Evolutionary conservation across 2,888 invertebrate genomes (phyloP).

Genomic region (Agonopterix alstromeriana): DNA sequence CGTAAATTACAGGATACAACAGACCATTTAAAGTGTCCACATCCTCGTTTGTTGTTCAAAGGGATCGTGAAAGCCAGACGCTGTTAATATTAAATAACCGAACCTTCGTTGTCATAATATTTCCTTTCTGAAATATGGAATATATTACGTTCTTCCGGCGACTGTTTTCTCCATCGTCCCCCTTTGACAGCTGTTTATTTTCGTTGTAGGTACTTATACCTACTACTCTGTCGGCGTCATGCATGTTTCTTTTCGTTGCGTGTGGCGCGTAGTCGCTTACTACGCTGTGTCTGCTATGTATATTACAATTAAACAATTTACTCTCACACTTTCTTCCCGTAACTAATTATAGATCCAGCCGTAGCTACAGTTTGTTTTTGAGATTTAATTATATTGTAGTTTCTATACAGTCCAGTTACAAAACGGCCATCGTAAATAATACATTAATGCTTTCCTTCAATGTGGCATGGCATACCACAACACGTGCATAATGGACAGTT

Average conservation of each 20-base stretch:
- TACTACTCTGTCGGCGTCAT: conserved; percentile 17
- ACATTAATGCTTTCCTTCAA: neutral
- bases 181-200: conserved; percentile 46
- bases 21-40: neutral
- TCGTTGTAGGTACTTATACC: conserved; percentile 16
- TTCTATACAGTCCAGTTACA: neutral
- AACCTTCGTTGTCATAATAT: conserved; percentile 26
- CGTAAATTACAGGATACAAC: neutral
- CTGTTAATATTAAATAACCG: conserved; percentile 6
- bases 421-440: conserved; percentile 5
- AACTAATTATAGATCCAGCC: conserved; percentile 42
- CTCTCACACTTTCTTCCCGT: conserved; percentile 58
- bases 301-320: conserved; percentile 62
- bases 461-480: neutral
- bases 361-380: conserved; percentile 37
- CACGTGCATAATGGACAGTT: conserved; percentile 9
- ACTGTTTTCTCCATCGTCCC: conserved; percentile 29
- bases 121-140: conserved; percentile 25
- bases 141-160: conserved; percentile 36
- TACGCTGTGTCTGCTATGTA: conserved; percentile 33
- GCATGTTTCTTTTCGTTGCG: conserved; percentile 31
- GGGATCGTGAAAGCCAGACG: neutral
- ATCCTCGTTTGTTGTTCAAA: conserved; percentile 1
- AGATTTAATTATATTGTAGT: conserved; percentile 33
- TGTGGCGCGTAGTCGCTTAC: conserved; percentile 14